Percentiles rank a stretch among this genome's conserved stretches.
Conservation (phyloP, 2,797 vertebrate species). For the Muscicapa comitata region DNA sequence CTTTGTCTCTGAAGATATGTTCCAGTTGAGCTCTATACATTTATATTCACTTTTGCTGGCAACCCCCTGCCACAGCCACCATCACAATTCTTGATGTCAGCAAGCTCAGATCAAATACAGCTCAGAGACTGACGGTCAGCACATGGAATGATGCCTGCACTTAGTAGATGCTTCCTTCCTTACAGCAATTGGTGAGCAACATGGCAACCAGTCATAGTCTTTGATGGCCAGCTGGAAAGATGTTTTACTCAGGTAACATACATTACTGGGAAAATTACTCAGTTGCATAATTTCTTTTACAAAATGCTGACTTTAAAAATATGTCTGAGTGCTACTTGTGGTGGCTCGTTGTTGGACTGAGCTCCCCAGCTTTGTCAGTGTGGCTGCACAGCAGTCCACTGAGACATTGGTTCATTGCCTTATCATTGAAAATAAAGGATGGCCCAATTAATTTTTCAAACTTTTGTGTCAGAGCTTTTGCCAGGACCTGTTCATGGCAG, state of each 20-base stretch:
- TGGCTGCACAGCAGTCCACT: conserved; percentile 15
- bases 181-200: neutral
- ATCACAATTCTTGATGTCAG: neutral
- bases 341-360: neutral
- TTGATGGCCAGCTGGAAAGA: neutral
- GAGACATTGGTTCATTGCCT: conserved; percentile 36
- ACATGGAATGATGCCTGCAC: neutral
- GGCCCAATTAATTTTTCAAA: conserved; percentile 23
- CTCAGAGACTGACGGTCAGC: neutral
- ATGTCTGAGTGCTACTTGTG: neutral
- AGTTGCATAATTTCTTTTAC: neutral
- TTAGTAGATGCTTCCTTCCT: neutral
- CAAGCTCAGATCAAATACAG: neutral
- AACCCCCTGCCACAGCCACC: neutral
- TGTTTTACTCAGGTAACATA: neutral
- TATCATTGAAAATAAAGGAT: conserved; percentile 47
- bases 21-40: neutral
- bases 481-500: conserved; percentile 45
- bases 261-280: neutral
- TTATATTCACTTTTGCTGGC: neutral
- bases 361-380: neutral
- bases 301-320: neutral
- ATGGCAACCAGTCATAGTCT: neutral
- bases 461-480: conserved; percentile 30
- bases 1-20: neutral